Base-by-base conservation (phyloP, 53 echinoderm and acorn worm genomes). In the Crossaster papposus region DNA sequence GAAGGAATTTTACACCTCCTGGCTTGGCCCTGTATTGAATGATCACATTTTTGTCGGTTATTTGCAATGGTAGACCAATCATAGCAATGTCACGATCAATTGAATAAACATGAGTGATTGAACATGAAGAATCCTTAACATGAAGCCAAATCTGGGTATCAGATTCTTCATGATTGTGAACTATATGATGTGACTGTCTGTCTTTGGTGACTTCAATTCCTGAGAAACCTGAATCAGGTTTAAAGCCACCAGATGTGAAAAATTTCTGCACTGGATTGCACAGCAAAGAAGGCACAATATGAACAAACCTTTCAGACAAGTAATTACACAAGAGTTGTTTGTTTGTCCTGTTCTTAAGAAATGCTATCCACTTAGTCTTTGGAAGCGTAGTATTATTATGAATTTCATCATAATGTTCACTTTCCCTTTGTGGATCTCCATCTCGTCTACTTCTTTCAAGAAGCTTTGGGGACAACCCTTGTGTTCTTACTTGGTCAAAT, bases 81-180 rank as follows among this genome's bases (percentile, higher is more conserved):
- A 89, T 35, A 30, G 64, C 80, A 15, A 89, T 89, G 37, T 89
- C 89, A 34, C 89, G 30, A 63, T 89, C 89, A 22, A 80, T 64
- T 0, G 80, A 89, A 89, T 80, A 89, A 24, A n/a, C 72, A 26
- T 72, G 83, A 33, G 82, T 52, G 52, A 50, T 65, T 26, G 63
- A 63, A 32, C 90, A 90, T 29, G 8, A n/a, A 51, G 81, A 80
- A 35, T 83, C 55, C 24, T 76, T 23, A 10, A 90, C 90, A 83
- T 90, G 90, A 15, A 82, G 81, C 83, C 90, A 83, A 34, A 90
- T 77, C 20, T 83, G 90, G 2, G 79, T 91, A 26, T 91, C 86
- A 58, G 78, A 84, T 33, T 91, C 86, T 71, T 91, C 86, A 54
- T 80, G 86, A 18, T 91, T 91, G 18, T 78, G 51, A 23, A 31